Evolutionary conservation across 92 coral and sea anemone genomes (phyloP).

Genomic region (Paragorgia papillata): DNA sequence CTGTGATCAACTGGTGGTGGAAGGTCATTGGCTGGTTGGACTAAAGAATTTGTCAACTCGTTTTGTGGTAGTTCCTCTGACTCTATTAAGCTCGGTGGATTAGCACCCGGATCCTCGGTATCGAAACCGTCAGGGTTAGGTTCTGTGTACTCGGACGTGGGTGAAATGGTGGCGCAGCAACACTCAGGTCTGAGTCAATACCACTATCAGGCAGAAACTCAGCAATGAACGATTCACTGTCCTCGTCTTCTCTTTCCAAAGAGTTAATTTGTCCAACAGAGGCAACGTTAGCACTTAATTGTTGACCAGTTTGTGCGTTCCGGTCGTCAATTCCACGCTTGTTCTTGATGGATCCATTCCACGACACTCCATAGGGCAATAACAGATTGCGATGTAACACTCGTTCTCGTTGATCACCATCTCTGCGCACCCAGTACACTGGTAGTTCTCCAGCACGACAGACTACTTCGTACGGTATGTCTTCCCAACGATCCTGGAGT

Average conservation of each 20-base stretch:
- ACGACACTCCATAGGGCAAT: background rate
- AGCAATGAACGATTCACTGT: background rate
- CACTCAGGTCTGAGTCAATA: background rate
- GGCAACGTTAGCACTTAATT: too few species aligned
- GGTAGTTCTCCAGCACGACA: slow-evolving; percentile 1
- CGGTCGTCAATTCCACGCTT: background rate
- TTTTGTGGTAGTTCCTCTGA: background rate
- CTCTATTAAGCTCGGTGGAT: background rate
- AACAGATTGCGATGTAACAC: background rate
- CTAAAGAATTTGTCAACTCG: background rate
- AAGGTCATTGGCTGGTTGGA: slow-evolving; percentile 18
- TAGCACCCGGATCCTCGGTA: background rate
- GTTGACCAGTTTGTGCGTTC: too few species aligned
- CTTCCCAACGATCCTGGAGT: slow-evolving; percentile 46
- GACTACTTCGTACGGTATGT: slow-evolving; percentile 21
- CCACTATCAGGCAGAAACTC: background rate
- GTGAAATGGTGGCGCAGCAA: too few species aligned
- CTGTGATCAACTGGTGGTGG: slow-evolving; percentile 2
- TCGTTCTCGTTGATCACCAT: background rate
- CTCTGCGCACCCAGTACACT: slow-evolving; percentile 1
- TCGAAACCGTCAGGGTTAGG: background rate
- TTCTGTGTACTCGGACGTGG: background rate
- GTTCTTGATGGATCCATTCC: background rate
- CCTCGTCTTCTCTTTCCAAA: background rate
- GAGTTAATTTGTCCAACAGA: background rate